Conservation (phyloP, 2,113 vertebrate species). For the Mustelus asterias region DNA sequence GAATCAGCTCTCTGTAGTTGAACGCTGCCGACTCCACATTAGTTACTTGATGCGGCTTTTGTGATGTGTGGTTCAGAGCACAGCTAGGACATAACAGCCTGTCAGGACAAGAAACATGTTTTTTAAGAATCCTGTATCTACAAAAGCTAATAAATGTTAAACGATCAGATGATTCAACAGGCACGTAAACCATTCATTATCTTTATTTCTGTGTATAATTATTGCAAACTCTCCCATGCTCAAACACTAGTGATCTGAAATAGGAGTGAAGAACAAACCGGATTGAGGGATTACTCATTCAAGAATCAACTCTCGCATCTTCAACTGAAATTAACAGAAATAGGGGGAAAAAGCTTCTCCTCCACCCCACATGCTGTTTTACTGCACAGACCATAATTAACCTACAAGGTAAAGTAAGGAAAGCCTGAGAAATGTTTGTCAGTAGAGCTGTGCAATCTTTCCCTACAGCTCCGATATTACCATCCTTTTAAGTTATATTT, state of each 20-base stretch:
- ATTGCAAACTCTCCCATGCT: background rate
- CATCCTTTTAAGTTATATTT: background rate
- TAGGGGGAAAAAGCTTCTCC: background rate
- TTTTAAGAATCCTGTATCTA: background rate
- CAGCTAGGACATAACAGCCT: conserved; percentile 49
- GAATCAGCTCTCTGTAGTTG: conserved; percentile 41
- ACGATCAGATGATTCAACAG: conserved; percentile 26
- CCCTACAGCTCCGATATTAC: background rate
- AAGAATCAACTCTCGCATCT: background rate
- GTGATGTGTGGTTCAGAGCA: conserved; percentile 41
- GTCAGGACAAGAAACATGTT: conserved; percentile 26
- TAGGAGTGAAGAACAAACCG: background rate
- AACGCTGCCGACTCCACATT: conserved; percentile 42
- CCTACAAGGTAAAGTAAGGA: background rate
- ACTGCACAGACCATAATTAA: background rate
- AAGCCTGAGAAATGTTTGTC: background rate
- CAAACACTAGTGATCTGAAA: background rate
- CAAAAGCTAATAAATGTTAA: conserved; percentile 1
- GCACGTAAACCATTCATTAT: background rate
- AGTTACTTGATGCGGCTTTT: conserved; percentile 39
- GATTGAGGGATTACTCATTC: background rate
- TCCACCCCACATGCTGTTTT: background rate
- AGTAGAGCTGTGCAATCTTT: background rate
- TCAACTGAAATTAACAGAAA: background rate
- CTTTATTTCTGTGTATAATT: background rate